Evolutionary conservation across 1,140 invertebrate species (phyloP).

Genomic region (Gryon sp.): DNA sequence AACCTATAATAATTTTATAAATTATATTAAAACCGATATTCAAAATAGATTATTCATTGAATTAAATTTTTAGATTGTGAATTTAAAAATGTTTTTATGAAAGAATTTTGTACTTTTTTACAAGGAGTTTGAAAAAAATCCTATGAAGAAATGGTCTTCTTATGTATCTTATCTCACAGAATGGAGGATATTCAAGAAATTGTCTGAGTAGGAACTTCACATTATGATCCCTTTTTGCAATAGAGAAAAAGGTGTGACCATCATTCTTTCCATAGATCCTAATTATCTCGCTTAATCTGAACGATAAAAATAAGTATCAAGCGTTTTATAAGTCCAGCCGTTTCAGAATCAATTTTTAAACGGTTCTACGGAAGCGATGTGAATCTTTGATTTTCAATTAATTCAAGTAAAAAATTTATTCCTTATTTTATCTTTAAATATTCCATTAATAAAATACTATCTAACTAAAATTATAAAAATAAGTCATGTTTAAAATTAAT

Average conservation of each 20-base stretch:
- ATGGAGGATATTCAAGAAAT: slow-evolving; percentile 33
- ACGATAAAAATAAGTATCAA: slow-evolving; percentile 36
- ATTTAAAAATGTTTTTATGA: too few species aligned
- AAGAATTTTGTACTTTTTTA: slow-evolving; percentile 10
- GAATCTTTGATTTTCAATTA: neutral
- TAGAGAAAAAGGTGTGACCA: slow-evolving; percentile 44
- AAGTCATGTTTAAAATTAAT: neutral
- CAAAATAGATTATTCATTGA: too few species aligned
- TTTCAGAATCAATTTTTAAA: slow-evolving; percentile 25
- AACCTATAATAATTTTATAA: too few species aligned
- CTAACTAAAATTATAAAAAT: neutral
- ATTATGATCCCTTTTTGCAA: slow-evolving; percentile 45
- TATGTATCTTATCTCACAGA: slow-evolving; percentile 18
- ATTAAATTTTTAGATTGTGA: too few species aligned
- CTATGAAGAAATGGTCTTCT: neutral
- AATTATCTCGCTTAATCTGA: slow-evolving; percentile 34
- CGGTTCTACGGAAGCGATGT: neutral
- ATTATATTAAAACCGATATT: too few species aligned
- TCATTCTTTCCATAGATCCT: slow-evolving; percentile 21
- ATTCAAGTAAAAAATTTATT: neutral
- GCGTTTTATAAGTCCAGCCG: neutral
- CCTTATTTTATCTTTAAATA: neutral
- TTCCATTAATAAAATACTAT: too few species aligned
- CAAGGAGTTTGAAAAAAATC: slow-evolving; percentile 19
- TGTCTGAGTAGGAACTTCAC: slow-evolving; percentile 17